A percentile compares a stretch with the other conserved stretches of the same genome.
Evolutionary conservation across 92 coral and sea anemone species (phyloP).

Genomic region (Phenganax subtilis): DNA sequence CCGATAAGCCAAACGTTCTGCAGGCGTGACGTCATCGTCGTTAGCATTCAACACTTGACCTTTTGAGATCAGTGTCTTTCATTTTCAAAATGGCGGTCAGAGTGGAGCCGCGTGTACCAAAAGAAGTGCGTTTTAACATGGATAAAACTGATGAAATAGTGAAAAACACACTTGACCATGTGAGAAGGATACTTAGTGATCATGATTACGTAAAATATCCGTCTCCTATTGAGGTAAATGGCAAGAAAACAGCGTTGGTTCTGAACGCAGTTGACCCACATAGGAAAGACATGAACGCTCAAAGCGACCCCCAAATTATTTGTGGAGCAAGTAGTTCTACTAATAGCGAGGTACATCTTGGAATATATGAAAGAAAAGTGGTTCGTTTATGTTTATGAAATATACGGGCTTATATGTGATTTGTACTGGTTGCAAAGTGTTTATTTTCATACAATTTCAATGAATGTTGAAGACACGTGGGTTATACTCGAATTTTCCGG

Average conservation of each 20-base stretch:
- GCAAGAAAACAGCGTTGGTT: not conserved
- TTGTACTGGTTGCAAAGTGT: not conserved
- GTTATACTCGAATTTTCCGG: not conserved
- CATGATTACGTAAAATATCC: conserved; percentile 22
- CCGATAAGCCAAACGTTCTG: no score
- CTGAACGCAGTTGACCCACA: not conserved
- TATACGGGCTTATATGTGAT: not conserved
- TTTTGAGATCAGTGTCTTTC: not conserved
- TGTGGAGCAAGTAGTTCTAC: not conserved
- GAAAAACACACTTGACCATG: conserved; percentile 18
- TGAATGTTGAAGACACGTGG: conserved; percentile 9
- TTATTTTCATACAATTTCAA: not conserved
- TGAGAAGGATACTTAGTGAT: conserved; percentile 27
- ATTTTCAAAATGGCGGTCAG: conserved; percentile 13
- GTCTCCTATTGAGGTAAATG: not conserved
- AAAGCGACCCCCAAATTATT: not conserved
- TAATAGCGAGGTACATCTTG: conserved; percentile 6
- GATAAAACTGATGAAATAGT: not conserved
- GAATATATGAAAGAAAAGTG: not conserved
- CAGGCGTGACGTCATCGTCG: not conserved
- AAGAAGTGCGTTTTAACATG: not conserved
- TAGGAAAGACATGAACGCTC: not conserved
- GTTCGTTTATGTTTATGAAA: not conserved
- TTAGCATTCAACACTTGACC: not conserved
- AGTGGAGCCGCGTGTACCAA: not conserved